Evolutionary conservation across 2,888 invertebrate genomes (phyloP).

Genomic region (Abrostola tripartita): DNA sequence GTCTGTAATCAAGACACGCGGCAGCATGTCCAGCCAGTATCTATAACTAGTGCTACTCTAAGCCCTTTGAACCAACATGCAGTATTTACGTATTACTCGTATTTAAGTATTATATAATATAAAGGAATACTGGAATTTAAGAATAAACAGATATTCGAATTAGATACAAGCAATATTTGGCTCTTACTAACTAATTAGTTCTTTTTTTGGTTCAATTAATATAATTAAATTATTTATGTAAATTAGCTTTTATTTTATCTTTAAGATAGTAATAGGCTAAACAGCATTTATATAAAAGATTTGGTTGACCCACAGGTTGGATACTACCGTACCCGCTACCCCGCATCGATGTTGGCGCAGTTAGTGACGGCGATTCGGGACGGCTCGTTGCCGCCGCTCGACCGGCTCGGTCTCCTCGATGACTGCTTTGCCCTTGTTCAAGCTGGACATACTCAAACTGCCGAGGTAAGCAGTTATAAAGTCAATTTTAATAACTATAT

Average conservation of each 20-base stretch:
- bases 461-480: slow-evolving; percentile 86
- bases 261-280: not conserved
- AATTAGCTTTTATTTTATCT: not conserved
- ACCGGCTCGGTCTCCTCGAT: slow-evolving; percentile 96
- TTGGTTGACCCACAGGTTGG: slow-evolving; percentile 89
- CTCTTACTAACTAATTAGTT: too few relatives aligned
- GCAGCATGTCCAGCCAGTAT: too few relatives aligned
- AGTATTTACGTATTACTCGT: too few relatives aligned
- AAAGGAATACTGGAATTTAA: too few relatives aligned
- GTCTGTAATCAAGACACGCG: too few relatives aligned
- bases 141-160: too few relatives aligned
- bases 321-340: slow-evolving; percentile 96
- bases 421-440: slow-evolving; percentile 97
- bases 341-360: slow-evolving; percentile 91
- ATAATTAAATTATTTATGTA: too few relatives aligned
- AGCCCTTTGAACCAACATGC: too few relatives aligned
- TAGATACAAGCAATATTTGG: too few relatives aligned
- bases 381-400: slow-evolving; percentile 94
- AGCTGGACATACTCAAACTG: slow-evolving; percentile 94
- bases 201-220: too few relatives aligned
- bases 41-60: too few relatives aligned
- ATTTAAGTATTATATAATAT: too few relatives aligned
- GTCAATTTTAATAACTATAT: not conserved
- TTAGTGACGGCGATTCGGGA: slow-evolving; percentile 94
- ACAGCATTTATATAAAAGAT: not conserved